Evolutionary conservation across 2,797 vertebrate species (phyloP).

Genomic region (Crenuchus spilurus): DNA sequence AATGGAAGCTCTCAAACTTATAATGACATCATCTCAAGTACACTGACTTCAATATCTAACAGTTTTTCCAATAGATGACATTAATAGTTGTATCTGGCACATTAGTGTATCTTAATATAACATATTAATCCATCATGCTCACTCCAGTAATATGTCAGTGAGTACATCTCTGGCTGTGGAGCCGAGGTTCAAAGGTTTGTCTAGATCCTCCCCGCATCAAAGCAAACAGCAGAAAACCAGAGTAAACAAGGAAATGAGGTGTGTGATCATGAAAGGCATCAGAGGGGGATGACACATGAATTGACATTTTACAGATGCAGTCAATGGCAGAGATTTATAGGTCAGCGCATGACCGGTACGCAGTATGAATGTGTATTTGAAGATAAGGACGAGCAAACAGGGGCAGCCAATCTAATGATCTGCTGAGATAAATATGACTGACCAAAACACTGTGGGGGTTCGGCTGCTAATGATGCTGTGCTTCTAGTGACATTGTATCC

Average conservation of each 20-base stretch:
- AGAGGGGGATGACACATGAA: conserved; percentile 2
- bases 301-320: conserved; percentile 28
- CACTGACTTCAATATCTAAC: no score
- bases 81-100: no score
- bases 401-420: conserved; percentile 15
- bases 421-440: conserved; percentile 7
- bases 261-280: conserved; percentile 33
- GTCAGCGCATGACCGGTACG: conserved; percentile 32
- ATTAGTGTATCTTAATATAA: no score
- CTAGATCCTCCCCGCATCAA: conserved; percentile 30
- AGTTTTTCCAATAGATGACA: no score
- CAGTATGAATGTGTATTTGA: conserved; percentile 19
- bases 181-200: conserved; percentile 34
- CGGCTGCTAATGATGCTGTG: conserved; percentile 10
- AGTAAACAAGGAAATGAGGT: conserved; percentile 29
- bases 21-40: no score
- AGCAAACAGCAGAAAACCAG: conserved; percentile 37
- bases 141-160: no score
- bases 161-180: background rate
- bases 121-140: no score
- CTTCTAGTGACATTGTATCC: conserved; percentile 13
- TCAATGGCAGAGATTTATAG: conserved; percentile 21
- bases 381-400: background rate
- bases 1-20: no score
- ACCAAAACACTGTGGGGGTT: background rate